Percentiles rank a stretch among this genome's conserved stretches.
phyloP scores from a whole-genome alignment of 2,888 invertebrate genomes.

The Ophioninae sp. region DNA sequence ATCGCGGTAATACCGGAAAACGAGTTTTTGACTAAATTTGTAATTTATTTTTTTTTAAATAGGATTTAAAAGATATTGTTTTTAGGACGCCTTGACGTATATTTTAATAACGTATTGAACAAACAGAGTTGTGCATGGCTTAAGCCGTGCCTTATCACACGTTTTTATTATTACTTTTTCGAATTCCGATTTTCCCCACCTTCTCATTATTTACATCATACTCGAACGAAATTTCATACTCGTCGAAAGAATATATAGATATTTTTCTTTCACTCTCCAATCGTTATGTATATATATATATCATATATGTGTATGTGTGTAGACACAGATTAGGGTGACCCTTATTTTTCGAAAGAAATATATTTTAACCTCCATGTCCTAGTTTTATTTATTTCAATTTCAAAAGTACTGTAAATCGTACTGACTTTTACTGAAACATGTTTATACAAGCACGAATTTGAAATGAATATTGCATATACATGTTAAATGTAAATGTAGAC shows the following conservation, averaged over 20 bases:
- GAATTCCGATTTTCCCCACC: conserved; percentile 48
- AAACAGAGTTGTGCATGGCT: conserved; percentile 77
- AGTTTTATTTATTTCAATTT: too few relatives aligned
- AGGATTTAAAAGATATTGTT: not conserved
- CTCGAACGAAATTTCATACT: conserved; percentile 53
- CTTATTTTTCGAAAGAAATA: too few relatives aligned
- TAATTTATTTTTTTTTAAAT: not conserved
- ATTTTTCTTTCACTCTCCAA: conserved; percentile 33
- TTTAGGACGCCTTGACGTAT: conserved; percentile 8
- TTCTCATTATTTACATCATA: conserved; percentile 72
- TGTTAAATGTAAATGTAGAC: too few relatives aligned
- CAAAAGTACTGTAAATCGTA: too few relatives aligned
- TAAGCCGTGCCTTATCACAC: conserved; percentile 79
- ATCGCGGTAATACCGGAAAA: not conserved
- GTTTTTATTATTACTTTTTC: conserved; percentile 63
- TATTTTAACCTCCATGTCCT: too few relatives aligned
- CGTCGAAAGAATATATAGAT: conserved; percentile 63
- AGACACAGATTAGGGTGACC: too few relatives aligned
- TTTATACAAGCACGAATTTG: too few relatives aligned
- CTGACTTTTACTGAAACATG: too few relatives aligned
- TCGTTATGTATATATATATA: conserved; percentile 2
- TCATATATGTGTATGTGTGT: too few relatives aligned
- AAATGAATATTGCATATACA: too few relatives aligned
- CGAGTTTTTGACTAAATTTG: not conserved
- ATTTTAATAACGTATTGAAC: conserved; percentile 64